Conservation (phyloP, 2,797 vertebrate species). For the Vespertilio murinus region DNA sequence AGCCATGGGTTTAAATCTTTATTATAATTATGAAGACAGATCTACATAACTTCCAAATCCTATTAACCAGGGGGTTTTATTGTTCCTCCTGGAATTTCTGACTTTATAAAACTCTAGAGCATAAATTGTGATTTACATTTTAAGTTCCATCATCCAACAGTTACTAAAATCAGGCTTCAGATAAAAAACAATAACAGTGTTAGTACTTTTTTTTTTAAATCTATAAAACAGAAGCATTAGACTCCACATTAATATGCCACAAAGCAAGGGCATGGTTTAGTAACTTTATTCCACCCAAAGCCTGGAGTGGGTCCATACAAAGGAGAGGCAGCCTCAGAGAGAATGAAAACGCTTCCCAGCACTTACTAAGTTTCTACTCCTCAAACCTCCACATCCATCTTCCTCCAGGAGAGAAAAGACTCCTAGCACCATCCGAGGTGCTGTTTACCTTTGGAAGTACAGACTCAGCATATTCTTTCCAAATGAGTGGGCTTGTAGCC, state of each 20-base stretch:
- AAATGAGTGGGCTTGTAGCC: slow-evolving; percentile 59
- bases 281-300: slow-evolving; percentile 58
- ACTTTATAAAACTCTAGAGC: slow-evolving; percentile 80
- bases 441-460: slow-evolving; percentile 50
- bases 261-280: slow-evolving; percentile 39
- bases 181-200: slow-evolving; percentile 66
- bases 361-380: slow-evolving; percentile 22
- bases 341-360: slow-evolving; percentile 20
- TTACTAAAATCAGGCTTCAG: slow-evolving; percentile 73
- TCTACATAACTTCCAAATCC: slow-evolving; percentile 79
- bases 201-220: slow-evolving; percentile 54
- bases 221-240: slow-evolving; percentile 66
- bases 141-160: slow-evolving; percentile 78
- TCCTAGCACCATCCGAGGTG: slow-evolving; percentile 45
- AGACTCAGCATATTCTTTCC: slow-evolving; percentile 66
- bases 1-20: slow-evolving; percentile 70
- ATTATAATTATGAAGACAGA: slow-evolving; percentile 78
- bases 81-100: slow-evolving; percentile 80
- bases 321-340: slow-evolving; percentile 6
- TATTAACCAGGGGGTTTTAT: slow-evolving; percentile 79
- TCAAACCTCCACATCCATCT: slow-evolving; percentile 5
- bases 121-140: slow-evolving; percentile 79
- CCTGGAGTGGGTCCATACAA: slow-evolving; percentile 7
- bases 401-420: background rate
- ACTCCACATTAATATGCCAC: slow-evolving; percentile 54